Evolutionary conservation across 1,140 invertebrate genomes (phyloP).

Genomic region (Leptinotarsa undecemlineata): DNA sequence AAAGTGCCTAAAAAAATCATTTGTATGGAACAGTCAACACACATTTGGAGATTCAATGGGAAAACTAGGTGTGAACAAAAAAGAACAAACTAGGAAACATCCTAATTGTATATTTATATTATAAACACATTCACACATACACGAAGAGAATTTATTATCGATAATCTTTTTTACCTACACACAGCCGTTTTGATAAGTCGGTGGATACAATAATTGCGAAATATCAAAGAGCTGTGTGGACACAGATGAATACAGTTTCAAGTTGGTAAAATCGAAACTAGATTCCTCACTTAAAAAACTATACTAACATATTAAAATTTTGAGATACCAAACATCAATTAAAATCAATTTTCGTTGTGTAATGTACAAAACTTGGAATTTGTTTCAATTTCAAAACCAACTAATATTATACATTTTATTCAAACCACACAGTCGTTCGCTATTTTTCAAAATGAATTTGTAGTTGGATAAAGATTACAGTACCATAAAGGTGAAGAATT

Average conservation of each 20-base stretch:
- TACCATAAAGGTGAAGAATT: neutral
- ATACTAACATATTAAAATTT: conserved; percentile 47
- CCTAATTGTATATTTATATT: conserved; percentile 52
- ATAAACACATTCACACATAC: conserved; percentile 55
- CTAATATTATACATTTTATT: conserved; percentile 12
- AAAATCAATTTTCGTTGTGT: conserved; percentile 41
- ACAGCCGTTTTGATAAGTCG: conserved; percentile 52
- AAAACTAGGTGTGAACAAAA: conserved; percentile 8
- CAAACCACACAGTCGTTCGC: neutral
- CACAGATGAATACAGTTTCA: conserved; percentile 39
- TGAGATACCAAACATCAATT: conserved; percentile 34
- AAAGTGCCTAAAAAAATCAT: too few species aligned
- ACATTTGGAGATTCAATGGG: neutral
- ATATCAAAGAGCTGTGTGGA: conserved; percentile 47
- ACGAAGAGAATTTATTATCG: conserved; percentile 39
- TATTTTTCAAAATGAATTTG: neutral
- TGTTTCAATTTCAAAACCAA: too few species aligned
- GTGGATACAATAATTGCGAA: conserved; percentile 38
- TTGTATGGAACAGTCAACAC: too few species aligned
- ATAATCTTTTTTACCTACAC: conserved; percentile 40
- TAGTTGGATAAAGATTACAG: conserved; percentile 4
- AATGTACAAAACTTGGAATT: neutral
- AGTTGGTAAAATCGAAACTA: conserved; percentile 23
- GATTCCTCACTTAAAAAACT: conserved; percentile 39
- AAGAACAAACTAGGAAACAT: conserved; percentile 42